phyloP scores from a whole-genome alignment of 2,797 vertebrate genomes.

The Sphenodon punctatus region DNA sequence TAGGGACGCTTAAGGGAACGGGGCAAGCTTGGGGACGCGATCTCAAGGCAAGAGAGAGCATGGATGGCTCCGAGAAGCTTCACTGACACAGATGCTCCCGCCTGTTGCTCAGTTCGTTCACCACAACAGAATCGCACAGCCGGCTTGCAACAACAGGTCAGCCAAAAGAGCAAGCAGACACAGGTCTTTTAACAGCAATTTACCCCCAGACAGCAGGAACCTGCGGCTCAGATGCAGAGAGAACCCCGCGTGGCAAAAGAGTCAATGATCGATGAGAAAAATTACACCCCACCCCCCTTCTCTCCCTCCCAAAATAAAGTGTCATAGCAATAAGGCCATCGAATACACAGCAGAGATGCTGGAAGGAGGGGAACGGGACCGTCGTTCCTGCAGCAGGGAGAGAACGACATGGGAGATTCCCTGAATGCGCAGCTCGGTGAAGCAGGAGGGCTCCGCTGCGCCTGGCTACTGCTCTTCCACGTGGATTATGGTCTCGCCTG shows the following conservation, averaged over 20 bases:
- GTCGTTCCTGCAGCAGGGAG: background rate
- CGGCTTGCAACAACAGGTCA: too few relatives aligned
- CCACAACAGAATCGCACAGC: too few relatives aligned
- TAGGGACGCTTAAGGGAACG: too few relatives aligned
- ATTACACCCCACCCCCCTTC: background rate
- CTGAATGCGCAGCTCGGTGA: background rate
- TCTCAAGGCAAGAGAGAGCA: too few relatives aligned
- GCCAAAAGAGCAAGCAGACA: rapidly evolving
- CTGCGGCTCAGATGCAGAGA: background rate
- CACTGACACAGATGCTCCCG: too few relatives aligned
- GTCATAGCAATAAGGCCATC: background rate
- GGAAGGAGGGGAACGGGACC: background rate
- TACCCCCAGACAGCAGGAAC: background rate
- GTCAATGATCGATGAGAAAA: background rate
- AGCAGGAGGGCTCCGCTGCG: background rate
- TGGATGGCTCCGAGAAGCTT: too few relatives aligned
- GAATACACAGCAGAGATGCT: background rate
- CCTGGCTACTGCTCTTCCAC: background rate
- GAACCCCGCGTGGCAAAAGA: too few relatives aligned
- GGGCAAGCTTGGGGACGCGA: too few relatives aligned
- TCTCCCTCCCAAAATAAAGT: background rate
- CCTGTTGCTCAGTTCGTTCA: too few relatives aligned
- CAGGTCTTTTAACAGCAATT: background rate
- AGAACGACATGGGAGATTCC: rapidly evolving
- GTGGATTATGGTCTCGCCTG: background rate